phyloP scores from a whole-genome alignment of 2,888 invertebrate genomes.

The Caenorhabditis sp. region DNA sequence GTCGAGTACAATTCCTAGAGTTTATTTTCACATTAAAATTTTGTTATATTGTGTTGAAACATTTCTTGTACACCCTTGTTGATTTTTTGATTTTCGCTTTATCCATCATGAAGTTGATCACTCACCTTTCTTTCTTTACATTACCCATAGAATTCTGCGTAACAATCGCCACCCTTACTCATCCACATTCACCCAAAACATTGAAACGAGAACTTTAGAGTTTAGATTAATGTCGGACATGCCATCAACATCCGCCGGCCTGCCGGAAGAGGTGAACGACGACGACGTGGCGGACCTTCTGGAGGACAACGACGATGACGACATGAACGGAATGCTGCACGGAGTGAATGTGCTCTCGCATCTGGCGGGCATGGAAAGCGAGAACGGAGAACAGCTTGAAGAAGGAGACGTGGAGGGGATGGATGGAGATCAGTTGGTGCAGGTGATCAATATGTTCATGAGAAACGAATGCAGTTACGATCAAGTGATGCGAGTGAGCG shows the following conservation, averaged over 20 bases:
- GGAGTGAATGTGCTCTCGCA: constrained; percentile 34
- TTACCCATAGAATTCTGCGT: no score
- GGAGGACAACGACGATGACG: constrained; percentile 35
- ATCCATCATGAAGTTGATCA: no score
- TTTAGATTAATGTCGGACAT: no score
- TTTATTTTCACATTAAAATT: neutral
- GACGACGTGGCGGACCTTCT: neutral
- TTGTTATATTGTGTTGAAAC: constrained; percentile 33
- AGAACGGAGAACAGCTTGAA: neutral
- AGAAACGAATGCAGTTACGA: constrained; percentile 62
- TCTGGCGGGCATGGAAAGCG: neutral
- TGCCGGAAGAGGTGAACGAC: constrained; percentile 3
- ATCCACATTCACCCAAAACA: no score
- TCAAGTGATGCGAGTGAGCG: constrained; percentile 67
- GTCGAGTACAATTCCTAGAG: constrained; percentile 47
- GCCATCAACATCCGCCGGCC: constrained; percentile 34
- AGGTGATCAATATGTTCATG: constrained; percentile 58
- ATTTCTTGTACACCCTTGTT: constrained; percentile 22
- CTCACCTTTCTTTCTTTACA: no score
- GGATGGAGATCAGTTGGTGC: constrained; percentile 17
- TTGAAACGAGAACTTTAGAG: no score
- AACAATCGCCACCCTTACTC: no score
- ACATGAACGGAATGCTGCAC: constrained; percentile 7
- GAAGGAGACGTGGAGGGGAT: neutral
- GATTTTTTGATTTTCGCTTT: neutral